A percentile compares a stretch with the other conserved stretches of the same genome.
These are phyloP conservation scores for Periparus ater DNA, from an alignment of 2,797 vertebrate genomes.

Conservation along the genomic window DNA sequence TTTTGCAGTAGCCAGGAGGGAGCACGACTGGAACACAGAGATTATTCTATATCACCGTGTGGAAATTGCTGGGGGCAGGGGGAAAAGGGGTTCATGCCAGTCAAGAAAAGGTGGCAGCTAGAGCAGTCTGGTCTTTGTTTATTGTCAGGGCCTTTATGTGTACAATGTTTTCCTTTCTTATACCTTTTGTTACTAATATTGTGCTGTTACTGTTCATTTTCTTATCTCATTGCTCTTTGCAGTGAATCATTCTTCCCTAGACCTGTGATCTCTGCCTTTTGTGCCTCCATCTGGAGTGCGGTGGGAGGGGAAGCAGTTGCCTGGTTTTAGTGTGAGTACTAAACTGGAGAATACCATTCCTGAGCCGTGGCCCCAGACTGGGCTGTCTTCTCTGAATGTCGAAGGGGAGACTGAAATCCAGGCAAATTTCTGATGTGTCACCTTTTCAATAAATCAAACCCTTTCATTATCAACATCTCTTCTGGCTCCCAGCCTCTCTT, in stretches of 20 bases:
- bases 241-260: too few relatives aligned
- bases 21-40: fast-evolving
- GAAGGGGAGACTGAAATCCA: neutral
- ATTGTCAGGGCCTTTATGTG: neutral
- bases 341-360: neutral
- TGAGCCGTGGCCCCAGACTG: neutral
- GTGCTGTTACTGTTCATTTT: neutral
- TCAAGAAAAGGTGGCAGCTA: neutral
- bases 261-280: neutral
- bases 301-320: neutral
- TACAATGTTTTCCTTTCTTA: neutral
- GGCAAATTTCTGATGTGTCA: neutral
- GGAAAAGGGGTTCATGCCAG: fast-evolving
- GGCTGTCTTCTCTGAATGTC: neutral
- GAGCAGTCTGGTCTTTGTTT: neutral
- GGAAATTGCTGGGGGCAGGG: neutral
- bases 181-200: neutral
- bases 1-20: neutral
- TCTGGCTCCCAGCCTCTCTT: neutral
- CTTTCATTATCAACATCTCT: neutral
- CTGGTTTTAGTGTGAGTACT: neutral
- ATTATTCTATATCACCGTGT: neutral
- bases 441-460: neutral
- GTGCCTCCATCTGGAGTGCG: neutral
- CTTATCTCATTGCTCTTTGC: neutral